phyloP scores from a whole-genome alignment of 2,888 invertebrate genomes.

The Deilephila porcellus region DNA sequence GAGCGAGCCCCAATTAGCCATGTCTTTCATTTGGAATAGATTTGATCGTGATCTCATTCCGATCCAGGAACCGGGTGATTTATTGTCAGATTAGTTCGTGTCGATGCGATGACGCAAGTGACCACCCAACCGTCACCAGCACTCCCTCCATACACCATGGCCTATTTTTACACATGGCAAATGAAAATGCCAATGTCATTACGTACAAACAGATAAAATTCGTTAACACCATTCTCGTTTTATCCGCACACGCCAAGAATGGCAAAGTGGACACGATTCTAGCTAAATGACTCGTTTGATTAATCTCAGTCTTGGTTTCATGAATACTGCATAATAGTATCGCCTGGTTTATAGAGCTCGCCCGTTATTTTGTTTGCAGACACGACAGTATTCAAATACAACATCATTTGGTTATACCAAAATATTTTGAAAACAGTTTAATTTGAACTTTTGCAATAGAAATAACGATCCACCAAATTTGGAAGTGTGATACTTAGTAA shows the following conservation, averaged over 20 bases:
- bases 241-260: conserved; percentile 43
- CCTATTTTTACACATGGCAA: conserved; percentile 73
- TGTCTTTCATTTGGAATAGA: conserved; percentile 32
- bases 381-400: conserved; percentile 26
- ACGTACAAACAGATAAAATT: conserved; percentile 39
- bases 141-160: conserved; percentile 72
- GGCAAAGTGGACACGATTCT: conserved; percentile 37
- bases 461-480: not conserved
- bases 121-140: conserved; percentile 76
- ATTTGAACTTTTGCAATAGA: too few relatives aligned
- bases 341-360: conserved; percentile 38
- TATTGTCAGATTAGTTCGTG: conserved; percentile 71
- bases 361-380: conserved; percentile 38
- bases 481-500: not conserved
- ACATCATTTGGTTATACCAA: not conserved
- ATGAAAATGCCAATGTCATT: conserved; percentile 55
- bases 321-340: conserved; percentile 39
- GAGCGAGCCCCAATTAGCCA: conserved; percentile 30
- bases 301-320: conserved; percentile 46
- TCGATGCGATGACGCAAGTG: conserved; percentile 78
- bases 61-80: conserved; percentile 73
- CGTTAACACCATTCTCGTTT: conserved; percentile 50
- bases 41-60: conserved; percentile 80
- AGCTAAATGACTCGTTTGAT: conserved; percentile 42
- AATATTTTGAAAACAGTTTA: not conserved